Base-by-base conservation (phyloP, 2,888 invertebrate species). In the Scaptomyza polygonia region DNA sequence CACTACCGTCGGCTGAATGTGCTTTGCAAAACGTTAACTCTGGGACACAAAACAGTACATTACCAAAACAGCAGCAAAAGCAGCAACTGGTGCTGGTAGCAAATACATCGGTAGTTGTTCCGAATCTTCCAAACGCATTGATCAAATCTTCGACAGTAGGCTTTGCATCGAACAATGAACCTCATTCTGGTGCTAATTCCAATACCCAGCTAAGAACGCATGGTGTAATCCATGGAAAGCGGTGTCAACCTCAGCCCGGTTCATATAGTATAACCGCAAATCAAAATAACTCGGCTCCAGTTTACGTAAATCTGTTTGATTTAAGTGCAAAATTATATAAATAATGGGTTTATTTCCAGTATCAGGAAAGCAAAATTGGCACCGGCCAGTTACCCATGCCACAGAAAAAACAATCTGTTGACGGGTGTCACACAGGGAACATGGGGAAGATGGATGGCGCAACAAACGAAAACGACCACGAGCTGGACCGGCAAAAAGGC, bases 241-340 rank as follows among this genome's bases (percentile, higher is more conserved):
- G 54, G 12, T 59, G 72, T 8, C 67, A 62, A 12, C 65, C 66
- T 2, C 74, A 83, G 14, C 43, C 63, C 5, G 61, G 69, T 5
- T 65, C 73, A 8, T 64, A 77, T 39, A 36, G 14, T 36, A 51
- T 62, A 6, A 27, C 70, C 14, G 45, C 66, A 3, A 85, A 87
- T 58, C 90, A 89, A 56, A 89, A 89, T 40, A 89, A 86, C 59
- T 88, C 86, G 2, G 84, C 88, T 9, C 89, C 90, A 21, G 69
- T 90, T 36, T 88, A 89, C 47, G 90, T 89, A 67, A 72, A 86
- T 78, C 29, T 18, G 21, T 21, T 42, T 4, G 40, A 14, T 12
- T 12, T n/a, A 1, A 12, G 18, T 5, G 21, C 12, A 12, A 1
- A 18, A 32, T 3, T 21, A 11, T 30, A n/a, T 40, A 2, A 0